phyloP scores from a whole-genome alignment of 1,140 invertebrate genomes.

The Papilio polytes region DNA sequence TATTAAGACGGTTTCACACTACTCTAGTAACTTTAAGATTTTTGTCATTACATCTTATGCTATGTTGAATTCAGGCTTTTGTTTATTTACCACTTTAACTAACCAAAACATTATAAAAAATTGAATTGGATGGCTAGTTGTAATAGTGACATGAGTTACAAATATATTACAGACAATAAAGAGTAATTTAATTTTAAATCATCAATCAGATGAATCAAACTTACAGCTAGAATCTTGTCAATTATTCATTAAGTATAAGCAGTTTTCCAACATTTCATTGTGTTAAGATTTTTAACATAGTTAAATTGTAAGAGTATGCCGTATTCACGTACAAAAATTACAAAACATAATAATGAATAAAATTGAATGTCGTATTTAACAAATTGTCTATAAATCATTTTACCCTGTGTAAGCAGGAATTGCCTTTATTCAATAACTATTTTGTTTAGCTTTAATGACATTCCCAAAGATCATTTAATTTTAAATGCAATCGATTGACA shows the following conservation, averaged over 20 bases:
- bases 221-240: too few relatives aligned
- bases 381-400: neutral
- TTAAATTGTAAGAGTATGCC: neutral
- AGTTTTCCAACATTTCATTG: neutral
- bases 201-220: too few relatives aligned
- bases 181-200: neutral
- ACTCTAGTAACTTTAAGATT: neutral
- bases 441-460: neutral
- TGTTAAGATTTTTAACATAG: neutral
- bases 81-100: neutral
- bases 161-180: neutral
- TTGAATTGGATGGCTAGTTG: neutral
- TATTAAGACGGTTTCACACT: neutral
- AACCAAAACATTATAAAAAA: neutral
- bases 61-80: neutral
- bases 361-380: neutral
- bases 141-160: neutral
- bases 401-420: too few relatives aligned
- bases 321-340: neutral
- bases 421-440: neutral
- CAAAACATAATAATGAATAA: neutral
- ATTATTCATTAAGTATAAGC: neutral
- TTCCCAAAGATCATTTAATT: neutral
- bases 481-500: constrained; percentile 20
- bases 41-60: neutral